Base-by-base conservation (phyloP, 1,140 invertebrate genomes). In the Lerema accius region DNA sequence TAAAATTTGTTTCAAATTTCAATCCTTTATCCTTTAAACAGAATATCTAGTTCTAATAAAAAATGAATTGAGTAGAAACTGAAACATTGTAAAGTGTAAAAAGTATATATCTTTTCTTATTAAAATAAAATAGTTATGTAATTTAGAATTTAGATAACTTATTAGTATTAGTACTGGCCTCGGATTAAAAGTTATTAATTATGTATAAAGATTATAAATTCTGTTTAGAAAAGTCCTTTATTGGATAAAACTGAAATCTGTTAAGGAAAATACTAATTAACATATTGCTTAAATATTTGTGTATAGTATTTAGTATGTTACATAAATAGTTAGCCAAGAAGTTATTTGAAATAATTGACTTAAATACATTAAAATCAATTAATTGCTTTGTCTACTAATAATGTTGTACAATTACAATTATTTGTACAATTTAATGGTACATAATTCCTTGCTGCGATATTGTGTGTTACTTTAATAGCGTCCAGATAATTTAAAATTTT, bases 31-130 rank as follows among this genome's bases (percentile, higher is more conserved):
- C n/a, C n/a, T n/a, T n/a, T n/a, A n/a, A n/a, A n/a, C n/a, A n/a
- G n/a, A n/a, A n/a, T n/a, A n/a, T n/a, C n/a, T n/a, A n/a, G n/a
- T n/a, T n/a, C n/a, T n/a, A n/a, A n/a, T n/a, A n/a, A n/a, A n/a
- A n/a, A n/a, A 63, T 73, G 55, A 66, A 78, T 81, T 78, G 80
- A 84, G 83, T 89, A 89, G 80, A 89, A 86, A 86, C 83, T 87
- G 87, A 87, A 89, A 71, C 45, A 65, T 73, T 86, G 86, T 89
- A 87, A 84, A 86, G 68, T 89, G 86, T 89, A 89, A 59, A 89
- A 79, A 84, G 62, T 48, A 43, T 48, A 43, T 58, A 60, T 39
- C 46, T 46, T 35, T 58, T 60, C 46, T 45, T 60, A 37, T 48
- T 23, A 28, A 50, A 56, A 46, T 49, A 59, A 35, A 56, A 23